phyloP scores from a whole-genome alignment of 2,113 vertebrate species.

The Syngnathus scovelli region DNA sequence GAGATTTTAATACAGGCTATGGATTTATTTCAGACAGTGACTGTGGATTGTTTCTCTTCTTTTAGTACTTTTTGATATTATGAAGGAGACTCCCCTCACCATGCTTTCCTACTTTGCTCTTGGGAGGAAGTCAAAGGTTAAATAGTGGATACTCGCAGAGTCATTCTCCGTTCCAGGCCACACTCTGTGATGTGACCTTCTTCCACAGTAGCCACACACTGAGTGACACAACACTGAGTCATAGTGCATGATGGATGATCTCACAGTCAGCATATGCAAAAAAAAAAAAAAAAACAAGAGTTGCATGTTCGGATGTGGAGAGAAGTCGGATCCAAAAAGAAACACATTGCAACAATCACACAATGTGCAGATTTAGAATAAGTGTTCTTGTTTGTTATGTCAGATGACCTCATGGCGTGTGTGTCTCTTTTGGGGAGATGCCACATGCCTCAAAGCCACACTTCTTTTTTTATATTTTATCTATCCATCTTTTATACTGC shows the following conservation, averaged over 20 bases:
- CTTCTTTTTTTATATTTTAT: background rate
- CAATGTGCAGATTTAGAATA: slow-evolving; percentile 23
- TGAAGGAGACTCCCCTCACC: background rate
- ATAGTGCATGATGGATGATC: slow-evolving; percentile 64
- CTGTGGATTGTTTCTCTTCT: background rate
- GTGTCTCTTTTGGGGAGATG: background rate
- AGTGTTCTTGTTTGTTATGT: slow-evolving; percentile 14
- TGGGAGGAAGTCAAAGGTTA: slow-evolving; percentile 45
- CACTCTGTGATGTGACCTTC: slow-evolving; percentile 47
- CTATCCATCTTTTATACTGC: background rate
- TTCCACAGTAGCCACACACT: slow-evolving; percentile 65
- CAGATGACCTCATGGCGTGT: slow-evolving; percentile 18
- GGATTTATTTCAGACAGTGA: background rate
- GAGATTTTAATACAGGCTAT: slow-evolving; percentile 12
- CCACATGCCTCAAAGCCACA: slow-evolving; percentile 1
- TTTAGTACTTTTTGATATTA: background rate
- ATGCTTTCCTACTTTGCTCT: slow-evolving; percentile 16
- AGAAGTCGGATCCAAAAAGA: slow-evolving; percentile 33
- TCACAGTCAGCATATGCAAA: slow-evolving; percentile 51
- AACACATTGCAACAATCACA: slow-evolving; percentile 33
- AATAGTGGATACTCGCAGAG: slow-evolving; percentile 38
- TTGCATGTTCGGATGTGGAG: slow-evolving; percentile 40
- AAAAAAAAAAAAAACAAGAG: slow-evolving; percentile 46
- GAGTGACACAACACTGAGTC: slow-evolving; percentile 58
- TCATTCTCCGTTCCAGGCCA: slow-evolving; percentile 48